phyloP scores from a whole-genome alignment of 2,797 vertebrate species.

The Florisuga fusca region DNA sequence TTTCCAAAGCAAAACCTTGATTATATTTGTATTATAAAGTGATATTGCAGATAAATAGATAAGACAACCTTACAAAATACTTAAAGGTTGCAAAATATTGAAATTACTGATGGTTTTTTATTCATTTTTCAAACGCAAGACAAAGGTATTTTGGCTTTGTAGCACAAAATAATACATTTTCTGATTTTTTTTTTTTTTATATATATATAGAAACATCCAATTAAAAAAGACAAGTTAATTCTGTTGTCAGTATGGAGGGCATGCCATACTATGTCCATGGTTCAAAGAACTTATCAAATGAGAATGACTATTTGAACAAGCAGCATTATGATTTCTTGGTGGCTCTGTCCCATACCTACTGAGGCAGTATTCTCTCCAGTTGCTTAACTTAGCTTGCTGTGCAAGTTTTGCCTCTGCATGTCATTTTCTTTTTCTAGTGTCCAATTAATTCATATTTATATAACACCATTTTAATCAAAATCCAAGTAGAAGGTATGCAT shows the following conservation, averaged over 20 bases:
- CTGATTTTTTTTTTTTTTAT: neutral
- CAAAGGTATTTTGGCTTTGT: conserved; percentile 20
- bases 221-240: neutral
- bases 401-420: neutral
- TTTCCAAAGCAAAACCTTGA: conserved; percentile 20
- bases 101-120: neutral
- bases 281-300: conserved; percentile 12
- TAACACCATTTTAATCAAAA: conserved; percentile 18
- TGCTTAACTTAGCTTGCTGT: neutral
- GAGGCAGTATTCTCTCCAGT: neutral
- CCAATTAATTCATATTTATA: conserved; percentile 35
- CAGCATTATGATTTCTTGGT: neutral
- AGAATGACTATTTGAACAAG: conserved; percentile 1
- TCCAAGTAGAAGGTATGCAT: neutral
- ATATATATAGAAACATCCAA: neutral
- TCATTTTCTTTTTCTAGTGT: conserved; percentile 32
- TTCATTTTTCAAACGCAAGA: neutral
- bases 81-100: neutral
- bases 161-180: neutral
- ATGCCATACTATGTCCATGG: neutral
- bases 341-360: neutral
- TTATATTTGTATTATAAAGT: conserved; percentile 50
- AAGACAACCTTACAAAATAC: conserved; percentile 16
- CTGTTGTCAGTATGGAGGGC: neutral
- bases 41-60: neutral